phyloP scores from a whole-genome alignment of 2,888 invertebrate genomes.

The Nipponacmea schrenckii region DNA sequence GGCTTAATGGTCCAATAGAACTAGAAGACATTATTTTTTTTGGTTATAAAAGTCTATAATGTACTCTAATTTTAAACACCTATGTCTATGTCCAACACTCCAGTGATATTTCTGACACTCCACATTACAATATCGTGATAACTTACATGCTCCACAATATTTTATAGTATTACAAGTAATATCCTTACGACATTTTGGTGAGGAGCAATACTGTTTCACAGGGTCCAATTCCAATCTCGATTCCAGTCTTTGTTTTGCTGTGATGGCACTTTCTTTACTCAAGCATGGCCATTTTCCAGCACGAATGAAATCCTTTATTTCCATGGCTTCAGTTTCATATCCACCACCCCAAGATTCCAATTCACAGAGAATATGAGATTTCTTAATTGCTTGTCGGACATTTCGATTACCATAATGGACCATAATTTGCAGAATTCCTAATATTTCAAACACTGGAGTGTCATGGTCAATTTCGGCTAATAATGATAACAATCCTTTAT shows the following conservation, averaged over 20 bases:
- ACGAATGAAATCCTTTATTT: neutral
- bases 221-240: constrained; percentile 3
- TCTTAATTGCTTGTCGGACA: constrained; percentile 26
- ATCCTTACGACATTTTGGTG: constrained; percentile 35
- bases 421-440: constrained; percentile 24
- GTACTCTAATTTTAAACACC: constrained; percentile 29
- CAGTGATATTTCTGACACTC: constrained; percentile 46
- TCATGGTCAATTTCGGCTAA: constrained; percentile 26
- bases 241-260: constrained; percentile 1
- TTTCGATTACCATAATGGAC: constrained; percentile 27
- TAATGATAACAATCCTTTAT: constrained; percentile 33
- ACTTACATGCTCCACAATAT: constrained; percentile 42
- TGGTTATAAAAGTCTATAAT: neutral
- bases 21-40: too few relatives aligned
- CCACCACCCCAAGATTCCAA: constrained; percentile 15
- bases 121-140: constrained; percentile 42
- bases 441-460: constrained; percentile 16
- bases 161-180: constrained; percentile 30
- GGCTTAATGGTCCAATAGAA: too few relatives aligned
- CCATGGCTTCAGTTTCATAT: constrained; percentile 22
- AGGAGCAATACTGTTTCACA: constrained; percentile 31
- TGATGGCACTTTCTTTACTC: constrained; percentile 13
- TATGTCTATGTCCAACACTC: constrained; percentile 38
- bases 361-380: constrained; percentile 24
- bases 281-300: too few relatives aligned